These are phyloP conservation scores for Aphidoletes aphidimyza DNA, from an alignment of 2,888 invertebrate genomes.

Conservation along the genomic window DNA sequence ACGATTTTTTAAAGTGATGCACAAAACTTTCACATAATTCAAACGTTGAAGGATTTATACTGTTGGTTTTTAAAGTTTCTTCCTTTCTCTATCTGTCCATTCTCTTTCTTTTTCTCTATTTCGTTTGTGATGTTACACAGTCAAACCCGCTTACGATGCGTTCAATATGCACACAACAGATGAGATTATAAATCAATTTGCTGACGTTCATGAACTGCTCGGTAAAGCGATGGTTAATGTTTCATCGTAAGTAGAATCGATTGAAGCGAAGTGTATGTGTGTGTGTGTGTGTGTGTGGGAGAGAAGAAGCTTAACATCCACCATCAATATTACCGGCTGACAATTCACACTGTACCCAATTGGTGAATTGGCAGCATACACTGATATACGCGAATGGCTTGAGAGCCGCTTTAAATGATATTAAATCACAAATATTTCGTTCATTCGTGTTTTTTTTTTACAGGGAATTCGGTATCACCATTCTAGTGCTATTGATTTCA, in stretches of 20 bases:
- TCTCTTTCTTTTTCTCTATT: neutral
- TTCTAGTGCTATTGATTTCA: constrained; percentile 67
- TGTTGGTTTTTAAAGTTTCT: too few species aligned
- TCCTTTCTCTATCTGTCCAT: neutral
- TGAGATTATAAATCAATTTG: constrained; percentile 61
- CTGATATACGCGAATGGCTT: too few species aligned
- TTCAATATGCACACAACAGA: constrained; percentile 13
- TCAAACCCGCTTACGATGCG: constrained; percentile 10
- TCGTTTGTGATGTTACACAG: neutral
- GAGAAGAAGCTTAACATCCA: neutral
- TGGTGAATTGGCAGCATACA: neutral
- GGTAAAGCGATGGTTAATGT: constrained; percentile 63
- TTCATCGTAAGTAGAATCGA: constrained; percentile 61
- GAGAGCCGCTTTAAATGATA: too few species aligned
- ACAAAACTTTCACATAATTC: too few species aligned
- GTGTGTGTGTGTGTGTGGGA: too few species aligned
- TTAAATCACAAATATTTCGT: neutral
- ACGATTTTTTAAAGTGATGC: too few species aligned
- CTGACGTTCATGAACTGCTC: constrained; percentile 64
- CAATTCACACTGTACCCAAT: too few species aligned
- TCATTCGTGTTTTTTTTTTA: constrained; percentile 7
- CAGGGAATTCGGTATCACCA: constrained; percentile 67
- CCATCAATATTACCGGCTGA: neutral
- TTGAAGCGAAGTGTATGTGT: too few species aligned
- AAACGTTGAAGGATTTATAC: too few species aligned